A percentile compares a stretch with the other conserved stretches of the same genome.
Conservation (phyloP, 2,113 vertebrate species). For the Isichthys henryi region DNA sequence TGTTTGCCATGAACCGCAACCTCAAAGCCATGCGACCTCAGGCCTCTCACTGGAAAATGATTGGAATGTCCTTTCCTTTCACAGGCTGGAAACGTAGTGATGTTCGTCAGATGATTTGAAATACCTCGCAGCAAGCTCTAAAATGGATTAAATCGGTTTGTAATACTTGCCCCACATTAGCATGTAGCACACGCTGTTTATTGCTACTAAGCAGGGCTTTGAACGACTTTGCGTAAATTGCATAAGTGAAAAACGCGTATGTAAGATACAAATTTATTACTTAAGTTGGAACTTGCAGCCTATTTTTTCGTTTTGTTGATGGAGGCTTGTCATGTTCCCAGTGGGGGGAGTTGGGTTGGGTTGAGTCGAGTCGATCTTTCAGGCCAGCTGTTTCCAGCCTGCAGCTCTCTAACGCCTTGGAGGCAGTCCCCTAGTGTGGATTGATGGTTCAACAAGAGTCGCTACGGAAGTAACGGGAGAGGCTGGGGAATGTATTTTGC, state of each 20-base stretch:
- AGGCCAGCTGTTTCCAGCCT: slow-evolving; percentile 5
- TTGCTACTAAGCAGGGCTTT: background rate
- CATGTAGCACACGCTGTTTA: background rate
- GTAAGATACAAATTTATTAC: background rate
- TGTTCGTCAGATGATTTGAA: background rate
- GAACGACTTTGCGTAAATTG: background rate
- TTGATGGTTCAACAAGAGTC: background rate
- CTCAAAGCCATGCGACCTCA: background rate
- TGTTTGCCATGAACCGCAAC: background rate
- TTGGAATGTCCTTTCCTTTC: background rate
- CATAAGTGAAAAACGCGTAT: background rate
- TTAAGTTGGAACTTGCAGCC: background rate
- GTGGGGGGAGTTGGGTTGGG: background rate
- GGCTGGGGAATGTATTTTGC: background rate
- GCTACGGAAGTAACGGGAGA: background rate
- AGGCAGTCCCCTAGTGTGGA: background rate
- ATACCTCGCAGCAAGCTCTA: background rate
- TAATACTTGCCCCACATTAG: background rate
- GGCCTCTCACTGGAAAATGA: background rate
- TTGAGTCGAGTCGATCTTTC: background rate
- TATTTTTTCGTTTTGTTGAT: background rate
- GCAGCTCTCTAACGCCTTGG: background rate
- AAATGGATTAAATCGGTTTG: background rate
- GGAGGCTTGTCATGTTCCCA: background rate
- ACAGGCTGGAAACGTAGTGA: background rate